Evolutionary conservation across 2,113 vertebrate species (phyloP).

Genomic region (Crotophaga sulcirostris): DNA sequence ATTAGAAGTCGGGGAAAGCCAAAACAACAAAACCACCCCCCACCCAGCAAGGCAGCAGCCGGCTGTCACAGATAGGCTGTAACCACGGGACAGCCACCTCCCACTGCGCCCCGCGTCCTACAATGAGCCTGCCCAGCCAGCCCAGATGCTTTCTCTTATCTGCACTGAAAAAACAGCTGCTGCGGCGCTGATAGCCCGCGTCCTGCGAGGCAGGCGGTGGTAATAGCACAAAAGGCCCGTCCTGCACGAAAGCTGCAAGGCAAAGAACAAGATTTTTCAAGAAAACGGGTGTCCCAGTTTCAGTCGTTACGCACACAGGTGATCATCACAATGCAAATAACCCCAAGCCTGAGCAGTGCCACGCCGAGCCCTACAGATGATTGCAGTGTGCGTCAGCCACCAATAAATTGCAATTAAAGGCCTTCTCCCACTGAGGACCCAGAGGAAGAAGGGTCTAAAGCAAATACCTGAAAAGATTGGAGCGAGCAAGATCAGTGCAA

Average conservation of each 20-base stretch:
- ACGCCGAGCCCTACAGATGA: neutral
- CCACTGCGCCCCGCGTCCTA: neutral
- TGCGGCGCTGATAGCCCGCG: rapidly evolving
- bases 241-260: neutral
- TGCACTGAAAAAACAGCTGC: neutral
- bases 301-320: neutral
- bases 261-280: neutral
- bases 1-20: neutral
- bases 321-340: neutral
- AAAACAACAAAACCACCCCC: neutral
- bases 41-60: neutral
- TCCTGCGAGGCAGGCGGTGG: neutral
- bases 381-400: rapidly evolving
- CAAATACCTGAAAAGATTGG: neutral
- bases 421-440: neutral
- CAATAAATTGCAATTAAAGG: neutral
- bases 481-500: neutral
- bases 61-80: neutral
- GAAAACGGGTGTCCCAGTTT: neutral
- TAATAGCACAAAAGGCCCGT: neutral
- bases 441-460: neutral
- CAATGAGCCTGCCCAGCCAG: neutral
- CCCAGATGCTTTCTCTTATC: slow-evolving; percentile 28
- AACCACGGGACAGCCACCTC: neutral
- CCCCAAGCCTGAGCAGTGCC: neutral